Evolutionary conservation across 2,797 vertebrate species (phyloP).

Genomic region (Chaetodon trifasciatus): DNA sequence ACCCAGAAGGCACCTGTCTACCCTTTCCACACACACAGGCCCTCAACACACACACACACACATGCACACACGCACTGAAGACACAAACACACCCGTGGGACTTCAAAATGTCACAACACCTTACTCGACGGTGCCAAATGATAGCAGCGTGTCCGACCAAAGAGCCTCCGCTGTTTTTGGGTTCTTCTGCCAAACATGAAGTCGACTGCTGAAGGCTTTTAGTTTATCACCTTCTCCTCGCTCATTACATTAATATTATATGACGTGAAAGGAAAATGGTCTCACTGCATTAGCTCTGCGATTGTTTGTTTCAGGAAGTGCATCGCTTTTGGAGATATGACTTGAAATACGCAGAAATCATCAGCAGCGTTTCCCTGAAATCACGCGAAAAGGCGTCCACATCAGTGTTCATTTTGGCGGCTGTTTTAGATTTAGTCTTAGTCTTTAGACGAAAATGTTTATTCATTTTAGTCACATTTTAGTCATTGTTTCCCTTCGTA

Average conservation of each 20-base stretch:
- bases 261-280: neutral
- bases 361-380: neutral
- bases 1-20: slow-evolving; percentile 79
- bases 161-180: slow-evolving; percentile 12
- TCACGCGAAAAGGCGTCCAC: neutral
- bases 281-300: neutral
- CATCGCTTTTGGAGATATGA: neutral
- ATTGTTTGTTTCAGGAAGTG: neutral
- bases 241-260: neutral
- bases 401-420: no score
- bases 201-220: neutral
- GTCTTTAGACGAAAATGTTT: no score
- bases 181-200: slow-evolving; percentile 8
- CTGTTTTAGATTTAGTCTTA: no score
- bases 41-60: slow-evolving; percentile 25
- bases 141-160: slow-evolving; percentile 8
- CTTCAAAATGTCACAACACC: slow-evolving; percentile 75
- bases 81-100: slow-evolving; percentile 55
- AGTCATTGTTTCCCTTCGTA: no score
- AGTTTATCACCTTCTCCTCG: neutral
- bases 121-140: slow-evolving; percentile 43
- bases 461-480: no score
- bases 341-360: neutral
- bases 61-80: slow-evolving; percentile 27
- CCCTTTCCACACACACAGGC: slow-evolving; percentile 63